phyloP scores from a whole-genome alignment of 2,888 invertebrate genomes.

The Stomorhina lunata region DNA sequence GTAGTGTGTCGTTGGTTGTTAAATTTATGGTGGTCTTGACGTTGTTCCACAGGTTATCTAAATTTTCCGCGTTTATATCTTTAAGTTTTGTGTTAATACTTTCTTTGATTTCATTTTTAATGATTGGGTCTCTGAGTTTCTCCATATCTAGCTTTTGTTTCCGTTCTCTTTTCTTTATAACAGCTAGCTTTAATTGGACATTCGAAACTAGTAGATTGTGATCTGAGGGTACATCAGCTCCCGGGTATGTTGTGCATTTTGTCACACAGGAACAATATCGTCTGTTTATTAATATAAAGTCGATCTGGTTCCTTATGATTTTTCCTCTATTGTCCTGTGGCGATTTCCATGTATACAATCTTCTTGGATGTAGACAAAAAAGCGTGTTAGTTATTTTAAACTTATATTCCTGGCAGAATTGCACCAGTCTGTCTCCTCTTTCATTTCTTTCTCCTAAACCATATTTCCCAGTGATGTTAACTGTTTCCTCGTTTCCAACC shows the following conservation, averaged over 20 bases:
- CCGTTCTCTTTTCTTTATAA: no score
- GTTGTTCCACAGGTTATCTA: no score
- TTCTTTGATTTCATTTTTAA: no score
- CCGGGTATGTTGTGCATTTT: not conserved
- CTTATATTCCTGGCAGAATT: not conserved
- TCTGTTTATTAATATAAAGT: not conserved
- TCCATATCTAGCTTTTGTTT: no score
- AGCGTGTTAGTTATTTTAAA: no score
- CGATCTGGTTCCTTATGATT: not conserved
- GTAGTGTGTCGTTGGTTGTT: no score
- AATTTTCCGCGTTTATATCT: no score
- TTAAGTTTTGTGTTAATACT: no score
- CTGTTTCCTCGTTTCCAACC: not conserved
- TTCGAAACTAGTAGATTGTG: not conserved
- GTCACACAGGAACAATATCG: not conserved
- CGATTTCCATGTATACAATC: not conserved
- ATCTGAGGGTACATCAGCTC: not conserved
- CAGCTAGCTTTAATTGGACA: no score
- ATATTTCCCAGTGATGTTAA: not conserved
- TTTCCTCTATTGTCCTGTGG: conserved; percentile 1
- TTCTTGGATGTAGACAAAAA: no score
- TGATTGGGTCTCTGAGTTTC: no score
- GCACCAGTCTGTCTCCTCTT: not conserved
- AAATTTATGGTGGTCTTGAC: no score
- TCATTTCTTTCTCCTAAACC: conserved; percentile 1